A percentile compares a stretch with the other conserved stretches of the same genome.
These are phyloP conservation scores for Heteromyza rotundicornis DNA, from an alignment of 2,888 invertebrate species.

Conservation along the genomic window DNA sequence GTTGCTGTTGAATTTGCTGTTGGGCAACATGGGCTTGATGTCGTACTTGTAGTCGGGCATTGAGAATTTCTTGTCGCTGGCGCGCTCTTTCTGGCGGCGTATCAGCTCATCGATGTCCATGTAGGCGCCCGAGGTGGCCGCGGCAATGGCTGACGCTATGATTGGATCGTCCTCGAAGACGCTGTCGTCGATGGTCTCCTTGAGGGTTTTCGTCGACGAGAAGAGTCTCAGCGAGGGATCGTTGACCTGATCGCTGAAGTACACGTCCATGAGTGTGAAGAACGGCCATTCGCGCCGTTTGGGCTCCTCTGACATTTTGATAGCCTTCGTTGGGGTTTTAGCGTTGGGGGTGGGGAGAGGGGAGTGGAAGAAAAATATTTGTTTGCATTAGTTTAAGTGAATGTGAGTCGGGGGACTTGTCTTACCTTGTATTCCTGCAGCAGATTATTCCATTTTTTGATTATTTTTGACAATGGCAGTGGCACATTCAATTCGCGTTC, in stretches of 20 bases:
- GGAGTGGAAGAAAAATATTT: neutral
- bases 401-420: slow-evolving; percentile 10
- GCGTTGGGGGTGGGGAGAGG: neutral
- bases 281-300: slow-evolving; percentile 63
- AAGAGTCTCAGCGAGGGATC: slow-evolving; percentile 63
- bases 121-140: slow-evolving; percentile 61
- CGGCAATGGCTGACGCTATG: slow-evolving; percentile 61
- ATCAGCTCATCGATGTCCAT: slow-evolving; percentile 62
- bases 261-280: slow-evolving; percentile 63
- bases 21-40: slow-evolving; percentile 52
- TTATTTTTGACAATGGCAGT: slow-evolving; percentile 62
- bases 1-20: slow-evolving; percentile 49
- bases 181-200: slow-evolving; percentile 62
- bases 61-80: slow-evolving; percentile 45
- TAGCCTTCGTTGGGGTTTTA: slow-evolving; percentile 49
- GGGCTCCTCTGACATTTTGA: slow-evolving; percentile 63
- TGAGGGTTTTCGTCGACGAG: slow-evolving; percentile 62
- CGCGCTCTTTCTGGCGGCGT: slow-evolving; percentile 55
- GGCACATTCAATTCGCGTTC: slow-evolving; percentile 63
- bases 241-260: slow-evolving; percentile 63
- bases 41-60: slow-evolving; percentile 52
- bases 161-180: slow-evolving; percentile 63
- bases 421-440: slow-evolving; percentile 62
- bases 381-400: slow-evolving; percentile 7
- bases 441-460: slow-evolving; percentile 64